Percentiles rank a stretch among this genome's conserved stretches.
These are phyloP conservation scores for Rhea americana DNA, from an alignment of 2,113 vertebrate species.

Conservation along the genomic window DNA sequence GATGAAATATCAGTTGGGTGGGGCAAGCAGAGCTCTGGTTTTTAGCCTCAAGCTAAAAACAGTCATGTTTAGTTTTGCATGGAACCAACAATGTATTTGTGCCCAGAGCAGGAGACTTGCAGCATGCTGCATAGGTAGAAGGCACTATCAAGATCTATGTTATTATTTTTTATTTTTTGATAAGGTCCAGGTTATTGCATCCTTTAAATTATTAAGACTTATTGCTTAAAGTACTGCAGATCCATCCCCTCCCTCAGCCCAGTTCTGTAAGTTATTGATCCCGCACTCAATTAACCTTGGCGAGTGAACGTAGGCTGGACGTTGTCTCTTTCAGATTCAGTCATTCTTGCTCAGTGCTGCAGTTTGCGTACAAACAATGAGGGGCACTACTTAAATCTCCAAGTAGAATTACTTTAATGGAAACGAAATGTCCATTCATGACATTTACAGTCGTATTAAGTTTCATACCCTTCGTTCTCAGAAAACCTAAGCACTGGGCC, in stretches of 20 bases:
- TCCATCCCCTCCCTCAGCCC: not conserved
- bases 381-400: not conserved
- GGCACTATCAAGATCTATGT: not conserved
- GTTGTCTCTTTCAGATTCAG: slow-evolving; percentile 8
- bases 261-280: slow-evolving; percentile 21
- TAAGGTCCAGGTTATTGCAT: not conserved
- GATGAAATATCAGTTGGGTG: not conserved
- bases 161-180: not conserved
- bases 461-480: not conserved
- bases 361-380: slow-evolving; percentile 4
- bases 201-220: not conserved
- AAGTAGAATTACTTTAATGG: not conserved
- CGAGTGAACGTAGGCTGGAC: slow-evolving; percentile 11
- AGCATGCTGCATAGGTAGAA: not conserved
- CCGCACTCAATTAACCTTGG: slow-evolving; percentile 5
- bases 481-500: not conserved
- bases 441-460: not conserved
- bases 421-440: slow-evolving; percentile 13
- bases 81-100: not conserved
- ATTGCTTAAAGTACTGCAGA: not conserved
- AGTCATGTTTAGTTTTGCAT: not conserved
- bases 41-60: not conserved
- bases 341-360: not conserved
- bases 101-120: not conserved
- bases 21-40: not conserved